These are phyloP conservation scores for Dicyrtoma fusca DNA, from an alignment of 2,888 invertebrate species.

Conservation along the genomic window DNA sequence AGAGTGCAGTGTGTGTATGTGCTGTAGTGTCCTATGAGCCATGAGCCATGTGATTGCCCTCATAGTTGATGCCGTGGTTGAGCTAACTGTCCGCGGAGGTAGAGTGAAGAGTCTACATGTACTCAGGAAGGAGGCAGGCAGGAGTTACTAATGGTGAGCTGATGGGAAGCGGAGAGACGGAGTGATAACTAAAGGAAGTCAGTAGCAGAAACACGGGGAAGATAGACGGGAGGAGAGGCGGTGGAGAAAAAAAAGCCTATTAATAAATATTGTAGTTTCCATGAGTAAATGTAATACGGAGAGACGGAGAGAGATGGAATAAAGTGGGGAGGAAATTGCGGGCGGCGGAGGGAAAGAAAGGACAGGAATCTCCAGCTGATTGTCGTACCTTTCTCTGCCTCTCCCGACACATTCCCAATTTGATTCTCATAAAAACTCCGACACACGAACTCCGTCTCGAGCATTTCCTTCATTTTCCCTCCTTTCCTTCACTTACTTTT, in stretches of 20 bases:
- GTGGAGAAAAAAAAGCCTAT: constrained; percentile 10
- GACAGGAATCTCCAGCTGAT: constrained; percentile 35
- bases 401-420: constrained; percentile 36
- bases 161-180: not conserved
- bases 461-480: not conserved
- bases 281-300: constrained; percentile 11
- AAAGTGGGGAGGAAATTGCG: constrained; percentile 29
- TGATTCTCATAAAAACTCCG: constrained; percentile 37
- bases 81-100: too few relatives aligned
- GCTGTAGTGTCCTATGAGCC: too few relatives aligned
- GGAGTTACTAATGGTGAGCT: constrained; percentile 2
- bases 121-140: not conserved
- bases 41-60: too few relatives aligned
- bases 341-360: constrained; percentile 22
- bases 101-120: too few relatives aligned
- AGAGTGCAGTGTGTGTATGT: too few relatives aligned
- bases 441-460: constrained; percentile 26
- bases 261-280: constrained; percentile 14
- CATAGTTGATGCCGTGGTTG: too few relatives aligned
- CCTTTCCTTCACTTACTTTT: not conserved
- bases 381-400: constrained; percentile 37
- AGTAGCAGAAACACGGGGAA: not conserved
- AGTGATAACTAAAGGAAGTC: constrained; percentile 3
- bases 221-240: constrained; percentile 7
- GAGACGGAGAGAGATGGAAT: constrained; percentile 11